Evolutionary conservation across 2,888 invertebrate genomes (phyloP).

Genomic region (Dilophus febrilis): DNA sequence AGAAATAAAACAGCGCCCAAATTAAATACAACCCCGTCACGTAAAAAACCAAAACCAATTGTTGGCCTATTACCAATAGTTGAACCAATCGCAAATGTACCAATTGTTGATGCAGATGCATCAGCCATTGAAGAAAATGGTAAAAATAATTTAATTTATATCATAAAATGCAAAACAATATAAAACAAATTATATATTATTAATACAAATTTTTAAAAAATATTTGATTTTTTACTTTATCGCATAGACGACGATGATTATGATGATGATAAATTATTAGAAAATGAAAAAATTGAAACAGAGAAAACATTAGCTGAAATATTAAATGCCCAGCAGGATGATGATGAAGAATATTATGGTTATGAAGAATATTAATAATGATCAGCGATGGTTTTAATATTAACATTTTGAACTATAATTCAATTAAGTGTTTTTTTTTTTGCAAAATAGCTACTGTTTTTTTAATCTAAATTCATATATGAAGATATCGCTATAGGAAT

Average conservation of each 20-base stretch:
- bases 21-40: too few relatives aligned
- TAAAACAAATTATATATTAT: background rate
- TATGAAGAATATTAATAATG: conserved; percentile 52
- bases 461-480: too few relatives aligned
- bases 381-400: too few relatives aligned
- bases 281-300: conserved; percentile 22
- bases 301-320: conserved; percentile 40
- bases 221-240: conserved; percentile 2
- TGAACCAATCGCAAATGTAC: conserved; percentile 1
- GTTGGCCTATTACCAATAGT: conserved; percentile 1
- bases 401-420: too few relatives aligned
- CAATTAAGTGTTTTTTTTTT: too few relatives aligned
- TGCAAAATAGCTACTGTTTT: too few relatives aligned
- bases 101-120: background rate
- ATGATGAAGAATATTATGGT: conserved; percentile 46
- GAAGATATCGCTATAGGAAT: too few relatives aligned
- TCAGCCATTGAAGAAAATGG: conserved; percentile 1
- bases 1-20: too few relatives aligned
- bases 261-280: conserved; percentile 23
- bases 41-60: too few relatives aligned
- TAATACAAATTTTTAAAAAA: background rate
- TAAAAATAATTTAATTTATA: background rate
- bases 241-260: conserved; percentile 21
- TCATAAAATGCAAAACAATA: background rate
- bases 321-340: conserved; percentile 40